These are phyloP conservation scores for Paguma larvata DNA, from an alignment of 2,797 vertebrate genomes.

Conservation along the genomic window DNA sequence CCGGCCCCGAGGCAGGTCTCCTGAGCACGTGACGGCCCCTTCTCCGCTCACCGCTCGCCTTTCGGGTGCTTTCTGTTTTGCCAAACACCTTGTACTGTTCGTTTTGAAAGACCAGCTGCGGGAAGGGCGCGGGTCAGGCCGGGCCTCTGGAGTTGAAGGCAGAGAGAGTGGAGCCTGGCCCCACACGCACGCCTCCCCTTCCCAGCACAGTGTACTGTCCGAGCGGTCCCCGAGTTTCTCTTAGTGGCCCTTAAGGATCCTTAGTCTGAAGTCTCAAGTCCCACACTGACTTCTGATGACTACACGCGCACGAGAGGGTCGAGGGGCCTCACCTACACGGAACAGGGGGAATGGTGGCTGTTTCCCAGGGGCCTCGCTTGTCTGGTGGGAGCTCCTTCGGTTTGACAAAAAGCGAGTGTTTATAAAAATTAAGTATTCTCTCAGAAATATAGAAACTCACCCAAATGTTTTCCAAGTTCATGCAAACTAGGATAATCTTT, in stretches of 20 bases:
- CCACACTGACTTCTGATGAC: background rate
- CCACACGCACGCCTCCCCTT: background rate
- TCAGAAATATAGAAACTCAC: background rate
- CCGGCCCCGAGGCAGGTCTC: background rate
- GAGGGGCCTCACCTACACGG: no score
- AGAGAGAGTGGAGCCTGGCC: background rate
- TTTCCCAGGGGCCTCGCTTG: background rate
- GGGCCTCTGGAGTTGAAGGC: background rate
- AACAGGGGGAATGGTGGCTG: rapidly evolving
- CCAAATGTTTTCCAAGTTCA: background rate
- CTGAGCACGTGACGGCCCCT: rapidly evolving
- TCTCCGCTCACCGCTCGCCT: background rate
- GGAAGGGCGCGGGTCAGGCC: background rate
- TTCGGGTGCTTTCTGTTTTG: background rate
- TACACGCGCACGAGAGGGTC: background rate
- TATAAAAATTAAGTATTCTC: background rate
- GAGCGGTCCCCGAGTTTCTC: rapidly evolving
- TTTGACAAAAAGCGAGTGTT: no score
- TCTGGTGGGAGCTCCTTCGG: rapidly evolving
- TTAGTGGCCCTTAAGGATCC: no score
- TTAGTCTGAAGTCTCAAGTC: background rate
- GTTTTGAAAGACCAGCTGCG: background rate
- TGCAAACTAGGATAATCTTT: no score
- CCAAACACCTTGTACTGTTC: background rate
- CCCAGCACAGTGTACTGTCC: rapidly evolving